Evolutionary conservation across 1,140 invertebrate species (phyloP).

Genomic region (Pogonus chalceus): DNA sequence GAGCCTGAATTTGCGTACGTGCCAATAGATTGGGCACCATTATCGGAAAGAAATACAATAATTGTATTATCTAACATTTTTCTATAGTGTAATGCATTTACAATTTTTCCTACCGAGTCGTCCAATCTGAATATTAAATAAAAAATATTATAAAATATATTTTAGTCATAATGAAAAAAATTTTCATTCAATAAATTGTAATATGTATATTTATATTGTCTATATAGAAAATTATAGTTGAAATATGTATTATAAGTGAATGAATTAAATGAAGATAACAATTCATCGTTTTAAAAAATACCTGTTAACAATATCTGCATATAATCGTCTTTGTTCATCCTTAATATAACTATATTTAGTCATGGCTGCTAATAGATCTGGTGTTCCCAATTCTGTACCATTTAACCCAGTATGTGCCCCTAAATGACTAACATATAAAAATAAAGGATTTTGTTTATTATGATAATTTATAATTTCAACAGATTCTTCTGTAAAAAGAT

Average conservation of each 20-base stretch:
- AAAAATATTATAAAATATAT: neutral
- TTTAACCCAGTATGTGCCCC: conserved; percentile 63
- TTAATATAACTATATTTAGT: conserved; percentile 62
- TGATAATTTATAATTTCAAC: conserved; percentile 53
- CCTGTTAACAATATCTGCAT: too few relatives aligned
- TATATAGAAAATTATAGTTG: too few relatives aligned
- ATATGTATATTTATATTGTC: too few relatives aligned
- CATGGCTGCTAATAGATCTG: conserved; percentile 48
- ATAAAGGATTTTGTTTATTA: conserved; percentile 48
- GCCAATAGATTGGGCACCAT: conserved; percentile 66
- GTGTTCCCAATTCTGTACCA: conserved; percentile 61
- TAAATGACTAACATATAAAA: conserved; percentile 63
- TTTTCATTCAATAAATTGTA: too few relatives aligned
- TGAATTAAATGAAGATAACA: too few relatives aligned
- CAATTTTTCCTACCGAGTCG: conserved; percentile 68
- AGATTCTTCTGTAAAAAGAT: conserved; percentile 60
- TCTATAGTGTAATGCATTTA: conserved; percentile 50
- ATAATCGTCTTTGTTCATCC: conserved; percentile 56
- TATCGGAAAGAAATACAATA: conserved; percentile 64
- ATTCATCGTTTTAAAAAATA: too few relatives aligned
- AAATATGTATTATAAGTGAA: too few relatives aligned
- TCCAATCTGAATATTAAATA: conserved; percentile 66
- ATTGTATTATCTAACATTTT: conserved; percentile 61
- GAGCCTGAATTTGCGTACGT: conserved; percentile 65
- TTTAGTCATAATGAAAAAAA: neutral